These are phyloP conservation scores for Geopemphigus sp. DNA, from an alignment of 1,140 invertebrate genomes.

Conservation along the genomic window DNA sequence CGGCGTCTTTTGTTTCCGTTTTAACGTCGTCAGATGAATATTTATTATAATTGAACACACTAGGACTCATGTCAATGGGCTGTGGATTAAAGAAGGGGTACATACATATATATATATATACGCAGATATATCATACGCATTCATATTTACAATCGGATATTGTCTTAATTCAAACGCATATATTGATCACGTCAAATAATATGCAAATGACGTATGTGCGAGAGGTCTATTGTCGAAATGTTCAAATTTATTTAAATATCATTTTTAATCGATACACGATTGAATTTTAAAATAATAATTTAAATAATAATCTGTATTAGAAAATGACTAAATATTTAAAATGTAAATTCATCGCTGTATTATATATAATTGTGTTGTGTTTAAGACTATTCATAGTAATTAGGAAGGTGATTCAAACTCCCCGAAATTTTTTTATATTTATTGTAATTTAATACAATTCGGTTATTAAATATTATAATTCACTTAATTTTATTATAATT, in stretches of 20 bases:
- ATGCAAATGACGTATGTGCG: background rate
- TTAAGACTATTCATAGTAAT: too few species aligned
- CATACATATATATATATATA: background rate
- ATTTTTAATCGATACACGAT: background rate
- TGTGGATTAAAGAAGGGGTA: background rate
- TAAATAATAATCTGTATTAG: too few species aligned
- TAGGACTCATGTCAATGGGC: conserved; percentile 27
- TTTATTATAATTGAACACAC: conserved; percentile 44
- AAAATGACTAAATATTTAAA: too few species aligned
- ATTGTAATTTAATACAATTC: too few species aligned
- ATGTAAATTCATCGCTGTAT: too few species aligned
- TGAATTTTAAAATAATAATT: too few species aligned
- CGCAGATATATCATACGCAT: background rate
- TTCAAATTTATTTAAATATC: background rate
- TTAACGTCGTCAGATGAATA: conserved; percentile 43
- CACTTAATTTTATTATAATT: too few species aligned
- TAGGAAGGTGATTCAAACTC: too few species aligned
- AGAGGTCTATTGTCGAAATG: background rate
- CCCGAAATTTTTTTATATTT: too few species aligned
- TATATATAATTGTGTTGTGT: too few species aligned
- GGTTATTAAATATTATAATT: too few species aligned
- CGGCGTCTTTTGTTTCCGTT: conserved; percentile 47
- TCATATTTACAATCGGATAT: conserved; percentile 28
- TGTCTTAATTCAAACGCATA: background rate
- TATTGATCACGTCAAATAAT: background rate